A percentile compares a stretch with the other conserved stretches of the same genome.
These are phyloP conservation scores for Drosophila ohnishii DNA, from an alignment of 1,140 invertebrate species.

Conservation along the genomic window DNA sequence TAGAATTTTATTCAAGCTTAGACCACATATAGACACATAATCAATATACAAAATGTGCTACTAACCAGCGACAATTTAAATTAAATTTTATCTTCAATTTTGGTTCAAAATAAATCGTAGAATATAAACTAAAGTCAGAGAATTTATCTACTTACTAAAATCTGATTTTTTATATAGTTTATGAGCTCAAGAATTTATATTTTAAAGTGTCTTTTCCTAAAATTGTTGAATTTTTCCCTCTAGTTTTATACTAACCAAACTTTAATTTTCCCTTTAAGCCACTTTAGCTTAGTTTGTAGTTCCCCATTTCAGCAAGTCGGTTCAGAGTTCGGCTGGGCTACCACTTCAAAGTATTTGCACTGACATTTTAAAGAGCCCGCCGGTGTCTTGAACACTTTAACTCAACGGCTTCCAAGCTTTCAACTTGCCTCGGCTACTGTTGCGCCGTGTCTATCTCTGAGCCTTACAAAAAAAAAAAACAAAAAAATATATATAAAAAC, in stretches of 20 bases:
- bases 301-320: slow-evolving; percentile 6
- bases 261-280: neutral
- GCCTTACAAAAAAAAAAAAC: slow-evolving; percentile 31
- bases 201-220: no score
- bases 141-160: no score
- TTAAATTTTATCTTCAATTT: neutral
- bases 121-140: neutral
- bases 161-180: no score
- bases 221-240: no score
- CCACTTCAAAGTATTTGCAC: slow-evolving; percentile 10
- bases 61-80: neutral
- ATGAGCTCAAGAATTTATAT: no score
- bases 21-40: neutral
- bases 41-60: slow-evolving; percentile 8
- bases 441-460: slow-evolving; percentile 20
- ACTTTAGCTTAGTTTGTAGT: slow-evolving; percentile 19
- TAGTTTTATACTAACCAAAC: neutral
- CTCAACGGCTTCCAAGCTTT: slow-evolving; percentile 11
- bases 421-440: slow-evolving; percentile 18
- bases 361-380: slow-evolving; percentile 22
- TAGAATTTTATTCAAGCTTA: neutral
- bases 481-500: slow-evolving; percentile 16
- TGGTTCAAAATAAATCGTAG: no score
- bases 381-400: slow-evolving; percentile 24
- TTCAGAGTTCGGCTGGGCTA: slow-evolving; percentile 10